Base-by-base conservation (phyloP, 2,113 vertebrate genomes). In the Pantherophis guttatus region DNA sequence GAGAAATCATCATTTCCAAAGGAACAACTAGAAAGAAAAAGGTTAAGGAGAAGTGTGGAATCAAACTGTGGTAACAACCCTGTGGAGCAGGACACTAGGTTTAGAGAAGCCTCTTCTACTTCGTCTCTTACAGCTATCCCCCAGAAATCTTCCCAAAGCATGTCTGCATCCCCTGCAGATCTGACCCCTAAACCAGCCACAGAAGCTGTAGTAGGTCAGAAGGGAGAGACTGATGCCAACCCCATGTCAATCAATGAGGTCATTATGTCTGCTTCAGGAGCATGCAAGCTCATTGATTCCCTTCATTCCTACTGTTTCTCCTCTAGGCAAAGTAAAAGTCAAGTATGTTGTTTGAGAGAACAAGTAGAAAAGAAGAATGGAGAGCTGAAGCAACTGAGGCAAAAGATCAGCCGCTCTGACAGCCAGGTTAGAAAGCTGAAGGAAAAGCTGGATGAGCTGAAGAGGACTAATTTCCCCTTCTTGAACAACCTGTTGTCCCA, bases 221-320 rank as follows among this genome's bases (percentile, higher is more conserved):
- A 98, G 1, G 97, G 97, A 0, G 97, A 97, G 70, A 97, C 96
- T 0, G 97, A 98, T 0, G 98, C 98, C 93, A 98, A 96, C 91
- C 98, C 98, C 92, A 98, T 98, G 98, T 98, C 98, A 21, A 98
- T 98, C 95, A 98, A 98, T 0, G 98, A 98, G 94, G 98, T 98
- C 89, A 98, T 98, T 93, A 96, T 98, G 96, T 98, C 98, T 0
- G 98, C 98, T 0, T 98, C 98, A 0, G 98, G 98, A 23, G 98
- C 98, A 53, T 98, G 98, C 96, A 97, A 94, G 93, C 97, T 98
- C 92, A 98, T 98, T 7, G 97, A 97, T 94, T 98, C 98, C 0
- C 96, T 98, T 59, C 98, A 98, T 95, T 98, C 98, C 0, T 98
- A 98, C 94, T 98, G 98, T 94, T 98, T 97, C 94, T 98, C 98